Base-by-base conservation (phyloP, 2,888 invertebrate species). In the Malthinus flaveolus region DNA sequence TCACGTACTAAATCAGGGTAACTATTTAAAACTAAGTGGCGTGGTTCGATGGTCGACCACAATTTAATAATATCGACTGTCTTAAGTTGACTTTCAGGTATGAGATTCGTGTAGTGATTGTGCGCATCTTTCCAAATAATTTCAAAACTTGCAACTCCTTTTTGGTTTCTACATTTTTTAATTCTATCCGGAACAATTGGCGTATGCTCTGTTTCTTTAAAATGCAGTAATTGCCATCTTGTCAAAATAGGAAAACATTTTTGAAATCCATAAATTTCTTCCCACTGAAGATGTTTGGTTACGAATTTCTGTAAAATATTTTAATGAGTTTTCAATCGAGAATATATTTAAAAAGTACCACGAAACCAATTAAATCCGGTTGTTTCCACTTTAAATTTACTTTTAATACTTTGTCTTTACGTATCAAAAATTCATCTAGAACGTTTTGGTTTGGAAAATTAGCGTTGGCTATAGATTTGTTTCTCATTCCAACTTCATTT, bases 241-340 rank as follows among this genome's bases (percentile, higher is more conserved):
- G 90, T 90, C 13, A 89, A 73, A 39, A 93, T 73, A 0, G 91
- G 90, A 56, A 92, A 80, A 65, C 91, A 86, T 75, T 92, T 93
- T 69, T 88, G 87, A 63, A 91, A 87, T 35, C 88, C 84, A 73
- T 93, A 92, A 32, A 86, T 81, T 70, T 88, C 86, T 1, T 87
- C 83, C 93, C 93, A 93, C 63, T 84, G 84, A 49, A 93, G 74
- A 68, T 87, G 84, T 56, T 79, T 80, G 0, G 81, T 81, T 78
- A 90, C 85, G 64, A 90, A 82, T 76, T 84, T 85, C 89, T 89
- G 71, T 34, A 39, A 45, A 35, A 32, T 7, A 54, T n/a, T n/a
- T 23, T 23, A 3, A 23, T 23, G 2, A 23, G 11, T 1, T 7
- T 37, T 32, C 1, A 31, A 32, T 49, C 8, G 11, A 36, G 2